A percentile compares a stretch with the other conserved stretches of the same genome.
phyloP scores from a whole-genome alignment of 2,888 invertebrate species.

The Rhimphoctona megacephalus region DNA sequence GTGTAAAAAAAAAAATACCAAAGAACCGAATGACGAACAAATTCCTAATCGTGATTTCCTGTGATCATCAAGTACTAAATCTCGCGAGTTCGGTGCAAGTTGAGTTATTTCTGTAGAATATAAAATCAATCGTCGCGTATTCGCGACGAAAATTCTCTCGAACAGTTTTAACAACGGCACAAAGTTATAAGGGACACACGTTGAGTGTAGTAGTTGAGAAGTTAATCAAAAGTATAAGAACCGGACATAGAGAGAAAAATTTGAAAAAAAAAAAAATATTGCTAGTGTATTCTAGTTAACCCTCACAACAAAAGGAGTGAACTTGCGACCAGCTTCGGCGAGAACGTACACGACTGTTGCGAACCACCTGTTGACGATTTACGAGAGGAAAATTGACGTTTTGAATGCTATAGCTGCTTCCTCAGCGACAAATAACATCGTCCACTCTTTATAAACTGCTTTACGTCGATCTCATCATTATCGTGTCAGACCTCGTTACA shows the following conservation, averaged over 20 bases:
- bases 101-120: not conserved
- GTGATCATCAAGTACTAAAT: conserved; percentile 33
- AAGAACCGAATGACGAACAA: conserved; percentile 1
- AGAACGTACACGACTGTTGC: conserved; percentile 69
- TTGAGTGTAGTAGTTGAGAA: not conserved
- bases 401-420: conserved; percentile 38
- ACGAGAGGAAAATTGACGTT: conserved; percentile 78
- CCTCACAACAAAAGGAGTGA: conserved; percentile 52
- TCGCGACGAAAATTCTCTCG: not conserved
- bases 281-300: conserved; percentile 16
- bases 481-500: conserved; percentile 20
- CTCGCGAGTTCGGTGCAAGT: not conserved
- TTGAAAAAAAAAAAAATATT: conserved; percentile 30
- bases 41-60: conserved; percentile 22
- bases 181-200: not conserved
- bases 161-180: not conserved
- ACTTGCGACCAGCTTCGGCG: conserved; percentile 48
- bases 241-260: conserved; percentile 22
- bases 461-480: conserved; percentile 23
- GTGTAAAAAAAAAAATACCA: conserved; percentile 4
- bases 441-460: not conserved
- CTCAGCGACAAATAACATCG: conserved; percentile 25
- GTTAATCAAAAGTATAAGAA: not conserved
- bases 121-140: not conserved
- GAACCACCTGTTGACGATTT: conserved; percentile 83